Evolutionary conservation across 2,113 vertebrate genomes (phyloP).

Genomic region (Phyllostomus discolor): DNA sequence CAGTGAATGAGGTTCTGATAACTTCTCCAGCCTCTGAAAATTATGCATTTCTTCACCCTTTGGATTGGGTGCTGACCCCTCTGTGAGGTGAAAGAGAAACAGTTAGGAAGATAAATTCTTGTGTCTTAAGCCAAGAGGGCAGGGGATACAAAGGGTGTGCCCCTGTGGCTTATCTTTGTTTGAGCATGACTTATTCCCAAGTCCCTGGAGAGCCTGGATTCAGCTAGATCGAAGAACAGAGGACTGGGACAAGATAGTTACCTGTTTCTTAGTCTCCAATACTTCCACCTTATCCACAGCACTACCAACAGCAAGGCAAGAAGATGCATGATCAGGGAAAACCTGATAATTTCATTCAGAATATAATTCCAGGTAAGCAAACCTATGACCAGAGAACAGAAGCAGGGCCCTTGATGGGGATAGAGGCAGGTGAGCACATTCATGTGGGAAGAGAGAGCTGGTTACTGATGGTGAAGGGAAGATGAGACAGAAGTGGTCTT

Average conservation of each 20-base stretch:
- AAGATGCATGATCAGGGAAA: constrained; percentile 46
- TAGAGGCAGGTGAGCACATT: background rate
- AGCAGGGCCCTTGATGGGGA: background rate
- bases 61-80: background rate
- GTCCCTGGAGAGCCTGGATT: background rate
- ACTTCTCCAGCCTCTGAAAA: constrained; percentile 6
- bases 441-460: background rate
- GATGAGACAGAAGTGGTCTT: background rate
- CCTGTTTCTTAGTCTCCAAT: constrained; percentile 60
- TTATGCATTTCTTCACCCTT: background rate
- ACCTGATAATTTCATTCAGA: constrained; percentile 56
- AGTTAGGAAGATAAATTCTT: background rate
- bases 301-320: constrained; percentile 52
- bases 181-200: background rate
- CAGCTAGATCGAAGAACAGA: background rate
- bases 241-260: constrained; percentile 28
- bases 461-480: background rate
- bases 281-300: constrained; percentile 66
- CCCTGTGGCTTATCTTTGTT: background rate
- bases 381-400: constrained; percentile 60
- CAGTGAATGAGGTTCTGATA: background rate
- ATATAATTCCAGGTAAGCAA: constrained; percentile 48
- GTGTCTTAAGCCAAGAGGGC: background rate
- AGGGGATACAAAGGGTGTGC: background rate
- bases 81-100: constrained; percentile 14